Percentiles rank a stretch among this genome's conserved stretches.
These are phyloP conservation scores for Syndactyla subalaris DNA, from an alignment of 2,797 vertebrate genomes.

Conservation along the genomic window DNA sequence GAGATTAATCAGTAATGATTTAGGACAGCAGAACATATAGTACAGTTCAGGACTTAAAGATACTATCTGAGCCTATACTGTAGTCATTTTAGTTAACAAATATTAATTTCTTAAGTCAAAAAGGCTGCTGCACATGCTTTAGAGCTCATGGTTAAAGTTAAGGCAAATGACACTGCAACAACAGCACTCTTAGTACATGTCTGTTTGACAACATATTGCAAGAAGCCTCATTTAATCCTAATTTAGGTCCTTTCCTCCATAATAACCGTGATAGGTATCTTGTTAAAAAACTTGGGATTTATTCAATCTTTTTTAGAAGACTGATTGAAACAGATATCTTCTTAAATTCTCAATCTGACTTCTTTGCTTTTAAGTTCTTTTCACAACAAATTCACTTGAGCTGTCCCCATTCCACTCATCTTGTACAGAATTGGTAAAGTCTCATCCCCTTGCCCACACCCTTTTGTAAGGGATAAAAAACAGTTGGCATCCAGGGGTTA, in stretches of 20 bases:
- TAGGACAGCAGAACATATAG: slow-evolving; percentile 39
- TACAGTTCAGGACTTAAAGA: slow-evolving; percentile 38
- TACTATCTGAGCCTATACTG: background rate
- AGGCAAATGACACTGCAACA: background rate
- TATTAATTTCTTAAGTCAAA: background rate
- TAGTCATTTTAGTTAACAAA: background rate
- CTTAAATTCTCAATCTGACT: background rate
- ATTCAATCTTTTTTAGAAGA: background rate
- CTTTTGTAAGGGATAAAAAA: background rate
- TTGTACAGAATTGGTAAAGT: background rate
- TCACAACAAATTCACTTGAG: background rate
- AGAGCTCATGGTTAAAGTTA: background rate
- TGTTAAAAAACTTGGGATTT: background rate
- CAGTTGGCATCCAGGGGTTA: background rate
- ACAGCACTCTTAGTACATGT: background rate
- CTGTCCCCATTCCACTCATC: background rate
- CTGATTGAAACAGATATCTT: background rate
- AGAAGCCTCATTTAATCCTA: background rate
- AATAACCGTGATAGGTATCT: background rate
- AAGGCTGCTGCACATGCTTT: background rate
- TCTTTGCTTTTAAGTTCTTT: background rate
- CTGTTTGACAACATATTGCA: background rate
- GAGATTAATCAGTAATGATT: slow-evolving; percentile 3
- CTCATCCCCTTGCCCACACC: background rate
- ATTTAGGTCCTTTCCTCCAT: background rate